These are phyloP conservation scores for Ptychoptera albimana DNA, from an alignment of 2,888 invertebrate species.

Conservation along the genomic window DNA sequence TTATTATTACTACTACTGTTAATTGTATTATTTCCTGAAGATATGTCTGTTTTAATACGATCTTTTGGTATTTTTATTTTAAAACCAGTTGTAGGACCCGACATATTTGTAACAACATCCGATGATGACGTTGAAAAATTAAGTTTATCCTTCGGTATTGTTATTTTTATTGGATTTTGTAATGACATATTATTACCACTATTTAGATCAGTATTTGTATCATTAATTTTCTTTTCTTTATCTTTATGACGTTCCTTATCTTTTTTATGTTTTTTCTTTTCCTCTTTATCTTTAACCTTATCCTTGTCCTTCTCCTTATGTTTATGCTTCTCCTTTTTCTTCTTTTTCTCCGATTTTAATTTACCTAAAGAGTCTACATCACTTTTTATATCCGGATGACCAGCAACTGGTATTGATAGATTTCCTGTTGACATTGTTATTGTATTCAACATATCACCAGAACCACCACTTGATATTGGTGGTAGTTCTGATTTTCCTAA, in stretches of 20 bases:
- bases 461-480: constrained; percentile 14
- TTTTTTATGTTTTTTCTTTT: constrained; percentile 57
- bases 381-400: constrained; percentile 9
- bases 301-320: constrained; percentile 66
- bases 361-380: not conserved
- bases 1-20: constrained; percentile 3
- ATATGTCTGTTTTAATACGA: constrained; percentile 38
- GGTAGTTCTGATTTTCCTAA: too few species aligned
- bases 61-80: constrained; percentile 75
- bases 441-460: constrained; percentile 13
- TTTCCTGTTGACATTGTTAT: constrained; percentile 15
- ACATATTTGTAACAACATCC: constrained; percentile 15
- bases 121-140: constrained; percentile 19
- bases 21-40: constrained; percentile 5
- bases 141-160: constrained; percentile 42
- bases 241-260: constrained; percentile 37
- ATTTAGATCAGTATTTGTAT: not conserved
- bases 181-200: not conserved
- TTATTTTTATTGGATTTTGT: constrained; percentile 31
- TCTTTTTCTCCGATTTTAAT: constrained; percentile 34
- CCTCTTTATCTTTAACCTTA: constrained; percentile 53
- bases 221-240: constrained; percentile 11
- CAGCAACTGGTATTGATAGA: constrained; percentile 18
- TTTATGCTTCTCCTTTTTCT: constrained; percentile 63
- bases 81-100: constrained; percentile 32